Conservation (phyloP, 1,140 invertebrate species). For the Caerostris extrusa region DNA sequence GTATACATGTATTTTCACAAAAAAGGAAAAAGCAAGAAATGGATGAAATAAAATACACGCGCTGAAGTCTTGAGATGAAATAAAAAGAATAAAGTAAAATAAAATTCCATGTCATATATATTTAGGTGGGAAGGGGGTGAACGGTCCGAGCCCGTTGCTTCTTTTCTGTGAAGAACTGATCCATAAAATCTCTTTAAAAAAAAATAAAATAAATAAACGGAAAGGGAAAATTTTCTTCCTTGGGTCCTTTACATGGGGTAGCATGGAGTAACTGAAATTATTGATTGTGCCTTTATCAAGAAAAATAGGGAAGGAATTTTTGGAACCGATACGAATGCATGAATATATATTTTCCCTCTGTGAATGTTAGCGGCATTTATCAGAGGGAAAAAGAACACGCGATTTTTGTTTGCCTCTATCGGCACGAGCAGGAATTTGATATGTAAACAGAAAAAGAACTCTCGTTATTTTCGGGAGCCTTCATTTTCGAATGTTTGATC, state of each 20-base stretch:
- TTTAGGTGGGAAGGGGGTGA: neutral
- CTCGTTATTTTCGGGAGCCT: neutral
- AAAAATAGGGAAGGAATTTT: constrained; percentile 54
- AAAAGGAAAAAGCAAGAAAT: neutral
- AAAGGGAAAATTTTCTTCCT: constrained; percentile 39
- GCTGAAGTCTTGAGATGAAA: constrained; percentile 49
- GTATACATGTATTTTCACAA: neutral
- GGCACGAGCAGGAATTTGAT: neutral
- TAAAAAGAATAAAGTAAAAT: constrained; percentile 27
- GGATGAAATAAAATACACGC: constrained; percentile 34
- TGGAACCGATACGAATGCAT: constrained; percentile 44
- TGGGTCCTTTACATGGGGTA: neutral
- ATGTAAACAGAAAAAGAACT: constrained; percentile 10
- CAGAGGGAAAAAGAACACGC: neutral
- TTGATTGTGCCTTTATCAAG: constrained; percentile 65
- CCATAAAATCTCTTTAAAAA: constrained; percentile 42
- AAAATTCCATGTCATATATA: constrained; percentile 40
- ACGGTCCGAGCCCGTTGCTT: neutral
- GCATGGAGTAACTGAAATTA: constrained; percentile 61
- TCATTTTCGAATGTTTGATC: neutral
- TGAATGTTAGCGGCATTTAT: constrained; percentile 32
- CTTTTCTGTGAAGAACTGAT: constrained; percentile 29
- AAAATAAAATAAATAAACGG: neutral
- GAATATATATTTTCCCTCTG: constrained; percentile 27
- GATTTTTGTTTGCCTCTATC: neutral